These are phyloP conservation scores for Ericerus pela DNA, from an alignment of 1,140 invertebrate species.

Conservation along the genomic window DNA sequence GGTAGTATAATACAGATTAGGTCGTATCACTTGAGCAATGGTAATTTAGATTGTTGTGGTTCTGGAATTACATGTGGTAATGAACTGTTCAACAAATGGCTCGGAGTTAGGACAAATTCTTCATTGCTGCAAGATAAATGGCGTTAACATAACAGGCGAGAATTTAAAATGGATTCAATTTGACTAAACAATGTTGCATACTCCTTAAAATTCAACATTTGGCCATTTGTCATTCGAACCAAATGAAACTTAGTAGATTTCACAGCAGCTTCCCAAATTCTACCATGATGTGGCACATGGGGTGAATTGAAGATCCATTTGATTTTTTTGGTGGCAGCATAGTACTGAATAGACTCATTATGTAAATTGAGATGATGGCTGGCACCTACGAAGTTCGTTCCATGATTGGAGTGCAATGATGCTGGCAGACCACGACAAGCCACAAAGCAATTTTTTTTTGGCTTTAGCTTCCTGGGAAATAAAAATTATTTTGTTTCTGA, in stretches of 20 bases:
- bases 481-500: too few species aligned
- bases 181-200: constrained; percentile 24
- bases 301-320: constrained; percentile 1
- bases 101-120: constrained; percentile 24
- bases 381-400: constrained; percentile 17
- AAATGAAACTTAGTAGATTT: constrained; percentile 21
- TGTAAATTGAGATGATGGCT: neutral
- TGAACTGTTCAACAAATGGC: constrained; percentile 23
- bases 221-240: constrained; percentile 14
- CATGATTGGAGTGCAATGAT: constrained; percentile 29
- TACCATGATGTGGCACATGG: constrained; percentile 9
- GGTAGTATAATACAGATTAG: constrained; percentile 17
- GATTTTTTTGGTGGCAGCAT: neutral
- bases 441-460: constrained; percentile 31
- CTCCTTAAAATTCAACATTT: constrained; percentile 25
- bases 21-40: constrained; percentile 19
- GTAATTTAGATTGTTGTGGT: constrained; percentile 15
- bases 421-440: constrained; percentile 27
- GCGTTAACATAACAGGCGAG: constrained; percentile 22
- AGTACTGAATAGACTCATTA: too few species aligned
- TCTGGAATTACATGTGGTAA: constrained; percentile 8
- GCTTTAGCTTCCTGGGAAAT: too few species aligned
- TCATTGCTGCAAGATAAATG: too few species aligned
- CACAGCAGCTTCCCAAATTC: constrained; percentile 25
- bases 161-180: constrained; percentile 28